phyloP scores from a whole-genome alignment of 2,888 invertebrate species.

The Ormyrus pomaceus region DNA sequence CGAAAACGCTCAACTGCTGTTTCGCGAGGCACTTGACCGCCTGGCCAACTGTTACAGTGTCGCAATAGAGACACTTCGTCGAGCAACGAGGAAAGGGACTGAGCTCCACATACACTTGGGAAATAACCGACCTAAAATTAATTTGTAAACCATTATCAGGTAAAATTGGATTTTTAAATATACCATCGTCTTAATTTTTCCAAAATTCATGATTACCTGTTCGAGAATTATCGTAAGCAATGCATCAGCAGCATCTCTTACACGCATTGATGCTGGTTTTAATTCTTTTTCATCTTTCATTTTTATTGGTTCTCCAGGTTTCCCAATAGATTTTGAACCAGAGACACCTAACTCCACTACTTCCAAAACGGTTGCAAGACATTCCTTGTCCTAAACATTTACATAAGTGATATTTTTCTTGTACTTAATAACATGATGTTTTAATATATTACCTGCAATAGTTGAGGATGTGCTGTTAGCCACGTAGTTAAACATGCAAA shows the following conservation, averaged over 20 bases:
- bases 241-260: slow-evolving; percentile 97
- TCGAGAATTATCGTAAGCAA: slow-evolving; percentile 93
- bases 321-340: slow-evolving; percentile 92
- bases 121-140: slow-evolving; percentile 85
- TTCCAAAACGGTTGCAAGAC: slow-evolving; percentile 94
- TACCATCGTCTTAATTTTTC: background rate
- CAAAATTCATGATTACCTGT: slow-evolving; percentile 78
- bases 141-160: background rate
- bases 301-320: slow-evolving; percentile 91
- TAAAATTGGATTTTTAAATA: background rate
- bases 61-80: slow-evolving; percentile 91
- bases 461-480: slow-evolving; percentile 92
- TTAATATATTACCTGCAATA: slow-evolving; percentile 78
- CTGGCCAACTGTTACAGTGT: slow-evolving; percentile 83
- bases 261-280: slow-evolving; percentile 98
- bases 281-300: slow-evolving; percentile 97
- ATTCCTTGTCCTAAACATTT: slow-evolving; percentile 87
- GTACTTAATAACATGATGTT: slow-evolving; percentile 2
- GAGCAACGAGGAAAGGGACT: slow-evolving; percentile 89
- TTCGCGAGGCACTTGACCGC: slow-evolving; percentile 76
- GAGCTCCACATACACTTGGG: slow-evolving; percentile 89
- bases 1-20: slow-evolving; percentile 84
- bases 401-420: background rate
- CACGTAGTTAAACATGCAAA: slow-evolving; percentile 94
- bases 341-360: slow-evolving; percentile 98